Evolutionary conservation across 1,140 invertebrate species (phyloP), one percentile per base, ranked within the genome.

Genomic region (Pseudomyrmex flavicornis): DNA sequence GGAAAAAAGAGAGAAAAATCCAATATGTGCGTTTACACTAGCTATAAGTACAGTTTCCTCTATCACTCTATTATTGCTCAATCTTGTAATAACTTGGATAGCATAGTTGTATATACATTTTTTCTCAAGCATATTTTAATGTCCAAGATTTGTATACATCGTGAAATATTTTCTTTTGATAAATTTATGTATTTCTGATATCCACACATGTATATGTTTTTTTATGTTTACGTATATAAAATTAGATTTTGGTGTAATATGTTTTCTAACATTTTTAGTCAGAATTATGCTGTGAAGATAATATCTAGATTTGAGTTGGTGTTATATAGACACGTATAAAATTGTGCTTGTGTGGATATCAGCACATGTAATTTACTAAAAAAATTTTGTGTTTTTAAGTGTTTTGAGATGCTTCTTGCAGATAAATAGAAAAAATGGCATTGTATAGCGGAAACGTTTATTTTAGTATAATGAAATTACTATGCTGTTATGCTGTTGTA

Each of bases 11-110:
- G 26, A 26, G 26, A 26, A 0, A 26, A 26, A 77, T 66, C 61
- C 54, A 46, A 76, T 65, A 52, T 50, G n/a, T 4, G 26, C 65
- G 17, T 66, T 66, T 65, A 66, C 1, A 8, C 46, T 73, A 62
- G 44, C 9, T 76, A 50, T 44, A 58, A 79, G 20, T 20, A n/a
- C 50, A 26, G 15, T 17, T 68, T 86, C 75, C 84, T 17, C 52
- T 63, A 50, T 66, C 58, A 82, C 54, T 66, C 44, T 70, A 80
- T 82, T 73, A 79, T 87, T 89, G 88, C 88, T 89, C 88, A 89
- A 89, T 83, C 75, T 87, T 89, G 12, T 83, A 80, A 84, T 54
- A 89, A 83, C 70, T 84, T 58, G 86, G 59, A 22, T 83, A 79
- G 74, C 66, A 85, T 26, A 65, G n/a, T 75, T 70, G 20, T 63